Conservation (phyloP, 2,797 vertebrate species). For the Cyprinodon diabolis region DNA sequence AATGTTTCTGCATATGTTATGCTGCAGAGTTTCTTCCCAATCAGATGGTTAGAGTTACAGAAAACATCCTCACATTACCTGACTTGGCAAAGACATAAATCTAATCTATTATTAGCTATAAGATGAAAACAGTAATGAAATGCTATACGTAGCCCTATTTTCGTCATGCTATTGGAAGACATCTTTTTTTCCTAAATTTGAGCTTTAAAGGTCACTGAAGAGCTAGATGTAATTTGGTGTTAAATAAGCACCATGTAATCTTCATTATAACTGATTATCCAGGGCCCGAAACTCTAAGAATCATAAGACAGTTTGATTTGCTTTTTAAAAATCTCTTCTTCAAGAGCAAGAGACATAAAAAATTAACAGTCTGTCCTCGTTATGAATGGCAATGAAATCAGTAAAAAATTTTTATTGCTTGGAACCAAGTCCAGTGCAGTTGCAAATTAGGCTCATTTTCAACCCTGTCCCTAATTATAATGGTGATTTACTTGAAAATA, state of each 20-base stretch:
- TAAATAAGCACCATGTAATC: constrained; percentile 17
- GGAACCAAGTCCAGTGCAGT: neutral
- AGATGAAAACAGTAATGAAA: constrained; percentile 74
- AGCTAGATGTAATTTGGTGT: constrained; percentile 39
- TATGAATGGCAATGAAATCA: constrained; percentile 14
- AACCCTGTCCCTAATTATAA: neutral
- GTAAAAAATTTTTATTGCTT: neutral
- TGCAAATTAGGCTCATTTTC: constrained; percentile 10
- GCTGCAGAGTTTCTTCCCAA: constrained; percentile 53
- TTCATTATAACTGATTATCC: constrained; percentile 21
- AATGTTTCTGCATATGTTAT: constrained; percentile 41
- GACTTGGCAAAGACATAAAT: constrained; percentile 68
- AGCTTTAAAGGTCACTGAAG: constrained; percentile 48
- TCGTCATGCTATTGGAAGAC: constrained; percentile 50
- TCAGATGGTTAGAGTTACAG: constrained; percentile 58
- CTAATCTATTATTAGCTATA: constrained; percentile 65
- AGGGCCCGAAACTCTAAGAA: constrained; percentile 15
- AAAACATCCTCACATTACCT: constrained; percentile 67
- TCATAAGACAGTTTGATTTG: constrained; percentile 1
- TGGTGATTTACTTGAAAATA: constrained; percentile 8
- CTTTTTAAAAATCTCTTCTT: constrained; percentile 10
- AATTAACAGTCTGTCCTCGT: constrained; percentile 12
- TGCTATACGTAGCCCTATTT: constrained; percentile 58
- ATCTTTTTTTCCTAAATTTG: constrained; percentile 53
- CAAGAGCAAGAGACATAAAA: neutral